These are phyloP conservation scores for Acrocephalus kingi DNA, from an alignment of 2,113 vertebrate genomes.

Conservation along the genomic window DNA sequence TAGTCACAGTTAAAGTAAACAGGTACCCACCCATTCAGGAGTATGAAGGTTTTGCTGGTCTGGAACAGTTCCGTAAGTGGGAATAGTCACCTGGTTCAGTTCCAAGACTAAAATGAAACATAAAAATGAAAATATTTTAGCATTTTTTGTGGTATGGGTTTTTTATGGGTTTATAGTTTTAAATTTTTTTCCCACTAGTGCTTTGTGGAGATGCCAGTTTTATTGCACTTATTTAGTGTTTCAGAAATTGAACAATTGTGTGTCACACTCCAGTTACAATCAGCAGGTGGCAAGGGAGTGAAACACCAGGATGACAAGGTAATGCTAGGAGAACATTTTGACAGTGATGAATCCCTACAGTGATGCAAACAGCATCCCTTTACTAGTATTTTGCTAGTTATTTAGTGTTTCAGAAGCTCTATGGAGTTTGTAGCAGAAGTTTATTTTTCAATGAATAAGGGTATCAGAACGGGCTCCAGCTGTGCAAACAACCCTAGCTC, in stretches of 20 bases:
- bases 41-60: constrained; percentile 57
- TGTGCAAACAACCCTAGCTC: background rate
- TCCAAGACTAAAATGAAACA: constrained; percentile 73
- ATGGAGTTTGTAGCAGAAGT: background rate
- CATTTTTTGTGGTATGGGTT: background rate
- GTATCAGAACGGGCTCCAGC: background rate
- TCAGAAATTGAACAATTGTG: background rate
- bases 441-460: background rate
- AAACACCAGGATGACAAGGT: background rate
- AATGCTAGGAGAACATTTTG: background rate
- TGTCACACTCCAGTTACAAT: background rate
- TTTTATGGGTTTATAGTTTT: background rate
- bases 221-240: background rate
- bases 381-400: background rate
- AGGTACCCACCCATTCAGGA: constrained; percentile 75
- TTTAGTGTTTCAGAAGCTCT: background rate
- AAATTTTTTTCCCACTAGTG: background rate
- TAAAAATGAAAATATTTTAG: background rate
- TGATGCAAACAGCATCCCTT: background rate
- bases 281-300: background rate
- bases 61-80: constrained; percentile 53
- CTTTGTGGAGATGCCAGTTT: background rate
- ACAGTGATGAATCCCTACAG: background rate
- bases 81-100: constrained; percentile 59
- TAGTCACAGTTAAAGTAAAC: background rate